Conservation (phyloP, 2,797 vertebrate genomes). For the Chiroxiphia lanceolata region DNA sequence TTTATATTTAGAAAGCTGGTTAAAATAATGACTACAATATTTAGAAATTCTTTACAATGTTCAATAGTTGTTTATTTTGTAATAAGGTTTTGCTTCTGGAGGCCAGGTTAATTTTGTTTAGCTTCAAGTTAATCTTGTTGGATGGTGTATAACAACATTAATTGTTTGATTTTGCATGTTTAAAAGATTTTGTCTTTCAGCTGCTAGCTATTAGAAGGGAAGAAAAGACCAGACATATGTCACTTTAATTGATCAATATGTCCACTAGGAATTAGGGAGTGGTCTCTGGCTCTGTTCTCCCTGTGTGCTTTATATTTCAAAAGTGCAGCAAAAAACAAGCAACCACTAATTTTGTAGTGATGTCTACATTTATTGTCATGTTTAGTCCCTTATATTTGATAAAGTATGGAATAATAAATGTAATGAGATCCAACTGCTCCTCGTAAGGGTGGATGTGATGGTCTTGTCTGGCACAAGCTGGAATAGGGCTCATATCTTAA, state of each 20-base stretch:
- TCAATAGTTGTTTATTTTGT: constrained; percentile 19
- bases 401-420: neutral
- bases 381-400: neutral
- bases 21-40: neutral
- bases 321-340: constrained; percentile 44
- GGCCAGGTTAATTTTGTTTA: constrained; percentile 1
- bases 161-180: constrained; percentile 59
- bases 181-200: constrained; percentile 50
- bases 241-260: constrained; percentile 73
- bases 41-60: constrained; percentile 2
- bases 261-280: constrained; percentile 80
- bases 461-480: constrained; percentile 57
- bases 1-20: neutral
- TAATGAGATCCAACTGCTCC: neutral
- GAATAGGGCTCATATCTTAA: constrained; percentile 62
- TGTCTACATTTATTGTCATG: neutral
- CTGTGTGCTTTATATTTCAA: constrained; percentile 45
- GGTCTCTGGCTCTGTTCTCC: constrained; percentile 68
- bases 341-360: neutral
- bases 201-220: constrained; percentile 53
- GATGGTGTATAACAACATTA: neutral
- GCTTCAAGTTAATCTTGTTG: neutral
- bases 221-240: constrained; percentile 75
- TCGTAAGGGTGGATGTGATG: constrained; percentile 18
- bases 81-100: constrained; percentile 10